phyloP scores from a whole-genome alignment of 2,113 vertebrate species.

The Collichthys lucidus region DNA sequence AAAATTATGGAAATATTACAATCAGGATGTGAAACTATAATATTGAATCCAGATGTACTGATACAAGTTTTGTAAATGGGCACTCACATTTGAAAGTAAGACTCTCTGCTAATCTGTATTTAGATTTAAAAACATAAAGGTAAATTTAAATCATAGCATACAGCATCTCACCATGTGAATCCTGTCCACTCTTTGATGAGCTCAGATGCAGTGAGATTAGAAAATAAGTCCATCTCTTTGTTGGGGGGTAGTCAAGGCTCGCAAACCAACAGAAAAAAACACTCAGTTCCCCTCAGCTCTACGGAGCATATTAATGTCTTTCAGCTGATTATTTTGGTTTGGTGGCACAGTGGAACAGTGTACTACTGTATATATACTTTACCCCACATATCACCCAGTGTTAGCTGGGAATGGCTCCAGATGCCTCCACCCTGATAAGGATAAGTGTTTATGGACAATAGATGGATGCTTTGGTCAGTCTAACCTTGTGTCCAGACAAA shows the following conservation, averaged over 20 bases:
- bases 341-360: too few species aligned
- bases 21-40: conserved; percentile 10
- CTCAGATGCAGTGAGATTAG: background rate
- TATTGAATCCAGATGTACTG: background rate
- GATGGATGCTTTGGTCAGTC: background rate
- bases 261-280: background rate
- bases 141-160: too few species aligned
- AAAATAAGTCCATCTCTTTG: background rate
- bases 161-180: background rate
- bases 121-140: background rate
- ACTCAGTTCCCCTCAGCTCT: background rate
- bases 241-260: background rate
- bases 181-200: background rate
- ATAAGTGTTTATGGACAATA: too few species aligned
- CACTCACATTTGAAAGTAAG: background rate
- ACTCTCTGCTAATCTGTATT: background rate
- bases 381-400: too few species aligned
- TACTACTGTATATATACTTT: too few species aligned
- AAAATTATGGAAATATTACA: conserved; percentile 1
- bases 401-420: too few species aligned
- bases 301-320: too few species aligned
- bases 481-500: background rate
- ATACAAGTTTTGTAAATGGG: background rate
- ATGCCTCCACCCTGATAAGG: too few species aligned
- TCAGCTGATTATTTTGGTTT: too few species aligned